Evolutionary conservation across 2,113 vertebrate species (phyloP), one percentile per base, ranked within the genome.

Genomic region (Aleadryas rufinucha): DNA sequence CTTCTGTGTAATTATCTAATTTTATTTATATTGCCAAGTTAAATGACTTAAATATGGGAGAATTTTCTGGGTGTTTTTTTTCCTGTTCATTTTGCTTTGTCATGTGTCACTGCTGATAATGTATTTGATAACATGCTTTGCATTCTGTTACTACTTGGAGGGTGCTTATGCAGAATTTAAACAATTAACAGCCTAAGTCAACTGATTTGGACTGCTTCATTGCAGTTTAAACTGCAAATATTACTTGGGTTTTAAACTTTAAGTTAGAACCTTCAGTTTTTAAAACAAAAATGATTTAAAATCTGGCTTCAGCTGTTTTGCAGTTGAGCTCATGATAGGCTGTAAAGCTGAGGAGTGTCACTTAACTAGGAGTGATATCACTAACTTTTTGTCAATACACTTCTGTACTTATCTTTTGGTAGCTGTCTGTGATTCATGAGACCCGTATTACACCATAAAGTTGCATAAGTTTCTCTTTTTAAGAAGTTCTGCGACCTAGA

Each of bases 271-370:
- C 33, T 84, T 68, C 7, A 6, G 2, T 26, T 82, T 82, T 71
- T 52, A 44, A 59, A 74, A 30, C 6, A 57, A 56, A 70, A 17
- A 8, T 82, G 3, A 1, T 33, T 68, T 91, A 23, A 83, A 90
- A 80, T 77, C n/a, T 88, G 31, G 0, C 9, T 83, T 90, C 17
- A 27, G 5, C 10, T 83, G 5, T 64, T 68, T 49, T 61, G 24
- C 22, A 10, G 12, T 41, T 82, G 56, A 50, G 24, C 19, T 91
- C 15, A 28, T 24, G 19, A 12, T 16, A 30, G 30, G 7, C 75
- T 82, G 41, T 95, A 90, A 89, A 93, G 60, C 35, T 59, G 18
- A 70, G 70, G 61, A 54, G 61, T 68, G 53, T 71, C 53, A n/a
- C 20, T 94, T 78, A n/a, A 20, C 8, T 57, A 33, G 33, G 23